Evolutionary conservation across 1,140 invertebrate genomes (phyloP).

Genomic region (Heliconius himera): DNA sequence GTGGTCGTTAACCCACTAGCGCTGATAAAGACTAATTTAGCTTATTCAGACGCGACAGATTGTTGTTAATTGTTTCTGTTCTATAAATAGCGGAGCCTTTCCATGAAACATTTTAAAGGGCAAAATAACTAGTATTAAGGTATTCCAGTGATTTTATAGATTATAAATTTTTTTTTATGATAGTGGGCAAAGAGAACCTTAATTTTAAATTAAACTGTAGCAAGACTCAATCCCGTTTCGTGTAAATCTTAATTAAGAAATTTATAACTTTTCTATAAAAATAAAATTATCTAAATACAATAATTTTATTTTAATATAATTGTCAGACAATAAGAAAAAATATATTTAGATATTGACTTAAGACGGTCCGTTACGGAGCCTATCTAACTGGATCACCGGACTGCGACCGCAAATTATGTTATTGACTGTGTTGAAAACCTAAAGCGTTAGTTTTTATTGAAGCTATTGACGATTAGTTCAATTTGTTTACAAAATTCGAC

Average conservation of each 20-base stretch:
- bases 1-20: slow-evolving; percentile 46
- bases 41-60: slow-evolving; percentile 42
- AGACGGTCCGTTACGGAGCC: not conserved
- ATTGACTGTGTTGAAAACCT: not conserved
- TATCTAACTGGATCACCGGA: not conserved
- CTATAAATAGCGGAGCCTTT: slow-evolving; percentile 25
- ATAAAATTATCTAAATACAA: too few relatives aligned
- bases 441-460: not conserved
- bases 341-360: not conserved
- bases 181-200: too few relatives aligned
- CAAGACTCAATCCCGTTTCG: too few relatives aligned
- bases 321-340: not conserved
- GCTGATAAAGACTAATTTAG: slow-evolving; percentile 47
- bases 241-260: too few relatives aligned
- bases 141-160: not conserved
- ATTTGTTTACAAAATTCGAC: too few relatives aligned
- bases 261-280: too few relatives aligned
- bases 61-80: slow-evolving; percentile 34
- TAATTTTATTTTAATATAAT: too few relatives aligned
- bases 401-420: not conserved
- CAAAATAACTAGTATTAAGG: not conserved
- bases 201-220: too few relatives aligned
- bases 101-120: slow-evolving; percentile 22
- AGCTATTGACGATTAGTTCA: not conserved
- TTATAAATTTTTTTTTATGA: not conserved